These are phyloP conservation scores for Chymomyza costata DNA, from an alignment of 1,140 invertebrate genomes.

Conservation along the genomic window DNA sequence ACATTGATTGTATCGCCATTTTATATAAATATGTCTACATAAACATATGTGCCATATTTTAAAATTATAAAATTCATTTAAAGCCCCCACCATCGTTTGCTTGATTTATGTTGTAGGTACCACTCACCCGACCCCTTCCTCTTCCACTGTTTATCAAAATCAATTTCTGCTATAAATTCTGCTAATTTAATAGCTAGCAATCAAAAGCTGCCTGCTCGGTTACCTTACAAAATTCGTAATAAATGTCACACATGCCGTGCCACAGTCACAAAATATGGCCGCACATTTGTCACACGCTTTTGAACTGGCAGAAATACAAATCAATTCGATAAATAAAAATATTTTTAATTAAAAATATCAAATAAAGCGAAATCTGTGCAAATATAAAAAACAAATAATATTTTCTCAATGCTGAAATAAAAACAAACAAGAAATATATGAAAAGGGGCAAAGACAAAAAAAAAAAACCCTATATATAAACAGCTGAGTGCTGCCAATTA, in stretches of 20 bases:
- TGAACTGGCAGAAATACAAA: constrained; percentile 30
- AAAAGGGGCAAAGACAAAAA: too few species aligned
- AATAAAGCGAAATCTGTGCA: constrained; percentile 17
- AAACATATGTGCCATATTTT: too few species aligned
- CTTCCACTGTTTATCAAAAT: constrained; percentile 33
- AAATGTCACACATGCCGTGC: constrained; percentile 63
- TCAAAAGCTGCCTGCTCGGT: constrained; percentile 34
- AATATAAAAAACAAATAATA: too few species aligned
- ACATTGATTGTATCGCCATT: too few species aligned
- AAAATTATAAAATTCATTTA: too few species aligned
- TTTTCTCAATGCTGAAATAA: constrained; percentile 1
- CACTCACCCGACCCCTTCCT: too few species aligned
- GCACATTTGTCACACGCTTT: constrained; percentile 60
- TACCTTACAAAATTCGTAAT: constrained; percentile 66
- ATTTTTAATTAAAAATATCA: constrained; percentile 66
- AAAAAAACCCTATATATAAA: too few species aligned
- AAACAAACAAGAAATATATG: too few species aligned
- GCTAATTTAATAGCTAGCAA: constrained; percentile 61
- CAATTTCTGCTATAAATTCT: constrained; percentile 55
- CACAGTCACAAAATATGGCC: constrained; percentile 56
- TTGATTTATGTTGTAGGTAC: constrained; percentile 68
- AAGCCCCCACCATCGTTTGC: too few species aligned
- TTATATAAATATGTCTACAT: too few species aligned
- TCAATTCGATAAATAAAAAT: constrained; percentile 64
- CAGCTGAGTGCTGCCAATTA: constrained; percentile 26